Percentiles rank a stretch among this genome's conserved stretches.
phyloP scores from a whole-genome alignment of 2,888 invertebrate species.

The Lochmaea crataegi region DNA sequence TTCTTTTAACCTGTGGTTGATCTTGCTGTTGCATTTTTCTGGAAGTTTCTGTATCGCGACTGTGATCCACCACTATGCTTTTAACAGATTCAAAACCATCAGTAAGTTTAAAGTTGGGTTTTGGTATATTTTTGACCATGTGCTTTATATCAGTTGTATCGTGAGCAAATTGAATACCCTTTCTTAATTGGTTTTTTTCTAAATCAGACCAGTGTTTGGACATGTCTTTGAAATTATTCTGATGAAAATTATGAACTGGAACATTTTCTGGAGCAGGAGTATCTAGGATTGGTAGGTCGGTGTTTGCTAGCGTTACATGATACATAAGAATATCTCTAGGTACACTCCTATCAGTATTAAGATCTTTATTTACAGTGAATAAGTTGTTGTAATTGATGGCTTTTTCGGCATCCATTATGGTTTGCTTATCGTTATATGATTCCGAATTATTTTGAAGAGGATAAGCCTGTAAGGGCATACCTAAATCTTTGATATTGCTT shows the following conservation, averaged over 20 bases:
- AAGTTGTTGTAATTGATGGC: constrained; percentile 42
- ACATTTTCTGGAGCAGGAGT: not conserved
- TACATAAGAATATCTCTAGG: constrained; percentile 37
- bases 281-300: constrained; percentile 10
- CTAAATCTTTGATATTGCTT: not conserved
- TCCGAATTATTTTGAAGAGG: constrained; percentile 18
- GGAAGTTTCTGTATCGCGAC: not conserved
- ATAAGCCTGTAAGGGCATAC: not conserved
- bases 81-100: constrained; percentile 47
- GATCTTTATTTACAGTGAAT: constrained; percentile 43
- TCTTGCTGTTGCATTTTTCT: not conserved
- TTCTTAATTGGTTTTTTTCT: constrained; percentile 43
- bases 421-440: constrained; percentile 12
- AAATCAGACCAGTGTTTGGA: constrained; percentile 42
- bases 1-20: constrained; percentile 24
- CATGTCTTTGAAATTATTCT: constrained; percentile 46
- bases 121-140: constrained; percentile 4
- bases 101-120: not conserved
- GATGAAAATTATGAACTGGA: constrained; percentile 27
- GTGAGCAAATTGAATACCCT: constrained; percentile 43
- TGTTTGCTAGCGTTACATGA: constrained; percentile 36
- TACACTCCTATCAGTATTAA: constrained; percentile 44
- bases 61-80: constrained; percentile 44
- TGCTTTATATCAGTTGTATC: constrained; percentile 28
- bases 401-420: constrained; percentile 18